A percentile compares a stretch with the other conserved stretches of the same genome.
Conservation (phyloP, 2,797 vertebrate species). For the Gymnopithys bicolor region DNA sequence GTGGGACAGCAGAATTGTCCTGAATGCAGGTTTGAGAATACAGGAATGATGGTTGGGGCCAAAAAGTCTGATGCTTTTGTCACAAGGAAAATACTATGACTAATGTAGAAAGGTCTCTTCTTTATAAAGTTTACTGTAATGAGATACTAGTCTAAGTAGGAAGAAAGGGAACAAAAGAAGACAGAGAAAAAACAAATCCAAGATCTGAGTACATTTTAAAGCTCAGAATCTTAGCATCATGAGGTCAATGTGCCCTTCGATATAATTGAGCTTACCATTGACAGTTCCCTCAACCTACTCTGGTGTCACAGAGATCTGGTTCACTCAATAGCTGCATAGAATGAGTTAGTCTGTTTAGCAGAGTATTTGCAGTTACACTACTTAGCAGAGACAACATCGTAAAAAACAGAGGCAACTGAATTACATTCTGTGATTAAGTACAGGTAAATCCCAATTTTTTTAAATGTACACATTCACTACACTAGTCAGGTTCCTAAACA, state of each 20-base stretch:
- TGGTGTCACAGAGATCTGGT: background rate
- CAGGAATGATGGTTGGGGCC: background rate
- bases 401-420: background rate
- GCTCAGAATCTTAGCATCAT: constrained; percentile 1
- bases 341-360: background rate
- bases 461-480: background rate
- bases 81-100: background rate
- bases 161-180: background rate
- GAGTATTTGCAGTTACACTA: background rate
- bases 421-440: background rate
- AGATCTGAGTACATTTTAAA: background rate
- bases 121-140: background rate
- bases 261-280: constrained; percentile 22
- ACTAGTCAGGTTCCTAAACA: background rate
- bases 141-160: background rate
- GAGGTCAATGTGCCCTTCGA: constrained; percentile 44
- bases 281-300: background rate
- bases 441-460: background rate
- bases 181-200: background rate
- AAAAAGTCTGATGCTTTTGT: background rate
- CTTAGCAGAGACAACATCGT: background rate
- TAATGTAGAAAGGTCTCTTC: background rate
- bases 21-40: background rate
- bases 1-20: background rate
- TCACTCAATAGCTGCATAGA: constrained; percentile 13